Conservation (phyloP, 2,113 vertebrate species). For the Equus przewalskii region DNA sequence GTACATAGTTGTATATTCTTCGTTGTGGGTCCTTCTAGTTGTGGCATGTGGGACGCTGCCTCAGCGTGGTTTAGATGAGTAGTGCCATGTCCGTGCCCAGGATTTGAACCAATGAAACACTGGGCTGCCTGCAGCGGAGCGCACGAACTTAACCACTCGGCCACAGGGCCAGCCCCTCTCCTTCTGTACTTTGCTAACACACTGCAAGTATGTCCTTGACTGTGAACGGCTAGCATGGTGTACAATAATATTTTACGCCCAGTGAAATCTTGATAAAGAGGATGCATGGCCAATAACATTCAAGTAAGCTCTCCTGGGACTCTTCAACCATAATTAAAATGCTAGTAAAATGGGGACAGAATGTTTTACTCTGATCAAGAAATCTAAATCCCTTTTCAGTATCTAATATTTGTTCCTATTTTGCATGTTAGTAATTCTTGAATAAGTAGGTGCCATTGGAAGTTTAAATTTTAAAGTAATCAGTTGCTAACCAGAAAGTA, state of each 20-base stretch:
- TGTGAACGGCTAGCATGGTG: background rate
- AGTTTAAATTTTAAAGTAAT: conserved; percentile 18
- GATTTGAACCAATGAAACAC: too few relatives aligned
- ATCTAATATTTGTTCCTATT: background rate
- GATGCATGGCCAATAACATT: background rate
- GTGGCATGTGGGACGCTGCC: too few relatives aligned
- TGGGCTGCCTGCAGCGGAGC: too few relatives aligned
- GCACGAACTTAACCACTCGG: too few relatives aligned
- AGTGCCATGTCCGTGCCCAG: too few relatives aligned
- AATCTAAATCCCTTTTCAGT: background rate
- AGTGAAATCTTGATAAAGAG: background rate
- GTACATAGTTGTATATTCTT: too few relatives aligned
- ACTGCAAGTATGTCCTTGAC: background rate
- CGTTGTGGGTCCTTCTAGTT: too few relatives aligned
- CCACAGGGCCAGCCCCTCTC: too few relatives aligned
- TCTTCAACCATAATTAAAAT: background rate
- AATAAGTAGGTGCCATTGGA: background rate
- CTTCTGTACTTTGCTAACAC: background rate
- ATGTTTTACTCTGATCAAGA: conserved; percentile 5
- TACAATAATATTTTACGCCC: background rate
- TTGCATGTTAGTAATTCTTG: background rate
- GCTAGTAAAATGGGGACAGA: background rate
- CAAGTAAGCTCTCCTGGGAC: background rate
- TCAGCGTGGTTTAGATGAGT: too few relatives aligned
- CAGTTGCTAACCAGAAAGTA: background rate